These are phyloP conservation scores for Pelodytes ibericus DNA, from an alignment of 2,797 vertebrate genomes.

Conservation along the genomic window DNA sequence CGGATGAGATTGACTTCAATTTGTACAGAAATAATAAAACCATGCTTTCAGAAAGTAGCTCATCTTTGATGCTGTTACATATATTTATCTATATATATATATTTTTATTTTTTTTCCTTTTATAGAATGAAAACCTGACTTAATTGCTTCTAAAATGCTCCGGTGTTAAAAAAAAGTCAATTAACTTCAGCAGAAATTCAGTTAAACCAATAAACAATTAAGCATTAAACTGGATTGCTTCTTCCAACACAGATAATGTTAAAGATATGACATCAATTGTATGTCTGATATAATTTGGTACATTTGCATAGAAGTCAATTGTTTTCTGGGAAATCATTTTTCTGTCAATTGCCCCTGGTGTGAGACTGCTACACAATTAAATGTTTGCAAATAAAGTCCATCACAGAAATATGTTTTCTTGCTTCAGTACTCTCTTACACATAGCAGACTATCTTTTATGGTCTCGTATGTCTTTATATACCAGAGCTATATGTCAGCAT, in stretches of 20 bases:
- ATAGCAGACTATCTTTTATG: constrained; percentile 49
- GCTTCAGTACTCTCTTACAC: constrained; percentile 53
- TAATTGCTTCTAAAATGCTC: constrained; percentile 52
- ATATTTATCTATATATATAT: constrained; percentile 18
- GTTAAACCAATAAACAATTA: constrained; percentile 57
- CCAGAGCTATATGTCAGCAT: constrained; percentile 51
- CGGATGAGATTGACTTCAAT: constrained; percentile 19
- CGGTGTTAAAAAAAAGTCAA: constrained; percentile 55
- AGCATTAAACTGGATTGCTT: constrained; percentile 53
- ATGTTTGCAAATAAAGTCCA: constrained; percentile 51
- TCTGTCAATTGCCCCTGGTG: constrained; percentile 51
- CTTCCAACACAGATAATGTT: constrained; percentile 43
- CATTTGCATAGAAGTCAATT: constrained; percentile 55
- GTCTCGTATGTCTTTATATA: constrained; percentile 54
- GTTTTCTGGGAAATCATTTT: constrained; percentile 47
- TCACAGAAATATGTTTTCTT: constrained; percentile 54
- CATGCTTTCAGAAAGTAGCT: constrained; percentile 31
- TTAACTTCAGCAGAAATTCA: constrained; percentile 55
- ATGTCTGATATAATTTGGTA: constrained; percentile 51
- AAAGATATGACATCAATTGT: constrained; percentile 54
- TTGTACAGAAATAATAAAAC: constrained; percentile 37
- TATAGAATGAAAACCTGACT: constrained; percentile 47
- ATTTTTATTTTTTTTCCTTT: constrained; percentile 30
- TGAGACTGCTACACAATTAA: constrained; percentile 50
- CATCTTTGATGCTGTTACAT: constrained; percentile 28